phyloP scores from a whole-genome alignment of 2,113 vertebrate species.

The Astur gentilis region DNA sequence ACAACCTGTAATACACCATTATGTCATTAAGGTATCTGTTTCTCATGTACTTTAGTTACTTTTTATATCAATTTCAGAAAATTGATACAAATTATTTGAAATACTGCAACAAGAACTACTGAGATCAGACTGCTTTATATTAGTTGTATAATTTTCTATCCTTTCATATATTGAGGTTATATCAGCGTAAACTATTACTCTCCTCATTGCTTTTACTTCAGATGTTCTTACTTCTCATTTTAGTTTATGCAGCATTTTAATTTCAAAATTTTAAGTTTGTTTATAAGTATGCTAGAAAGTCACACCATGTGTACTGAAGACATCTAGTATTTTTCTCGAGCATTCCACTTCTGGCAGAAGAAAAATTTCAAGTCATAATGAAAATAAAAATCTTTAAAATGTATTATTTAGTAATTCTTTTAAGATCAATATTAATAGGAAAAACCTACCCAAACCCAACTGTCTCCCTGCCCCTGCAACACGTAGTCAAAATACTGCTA shows the following conservation, averaged over 20 bases:
- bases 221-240: not conserved
- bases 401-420: not conserved
- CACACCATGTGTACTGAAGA: not conserved
- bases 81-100: not conserved
- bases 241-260: not conserved
- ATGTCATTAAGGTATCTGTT: not conserved
- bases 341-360: not conserved
- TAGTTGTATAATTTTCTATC: not conserved
- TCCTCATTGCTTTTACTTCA: not conserved
- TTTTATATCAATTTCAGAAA: not conserved
- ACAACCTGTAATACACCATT: not conserved
- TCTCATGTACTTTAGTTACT: not conserved
- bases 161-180: not conserved
- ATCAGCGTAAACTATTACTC: not conserved
- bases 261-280: not conserved
- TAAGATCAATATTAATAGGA: not conserved
- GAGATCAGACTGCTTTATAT: not conserved
- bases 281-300: not conserved
- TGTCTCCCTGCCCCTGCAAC: not conserved
- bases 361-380: not conserved
- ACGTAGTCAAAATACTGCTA: not conserved
- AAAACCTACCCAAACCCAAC: accelerated
- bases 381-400: not conserved
- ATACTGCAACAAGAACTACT: not conserved
- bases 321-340: not conserved